phyloP scores from a whole-genome alignment of 1,140 invertebrate species.

The Scaptomyza montana region DNA sequence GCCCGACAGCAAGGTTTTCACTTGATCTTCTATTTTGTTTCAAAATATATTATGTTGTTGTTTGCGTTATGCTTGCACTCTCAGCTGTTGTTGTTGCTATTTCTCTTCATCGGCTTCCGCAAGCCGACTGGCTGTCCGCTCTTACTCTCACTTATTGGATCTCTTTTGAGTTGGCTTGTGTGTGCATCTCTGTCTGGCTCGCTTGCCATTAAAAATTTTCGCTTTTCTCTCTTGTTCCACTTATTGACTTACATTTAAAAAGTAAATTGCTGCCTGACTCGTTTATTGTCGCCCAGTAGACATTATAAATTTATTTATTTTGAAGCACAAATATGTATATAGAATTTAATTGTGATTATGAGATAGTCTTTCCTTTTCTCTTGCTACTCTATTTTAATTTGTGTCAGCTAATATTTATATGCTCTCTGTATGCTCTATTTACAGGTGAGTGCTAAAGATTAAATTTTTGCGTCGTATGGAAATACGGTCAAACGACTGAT shows the following conservation, averaged over 20 bases:
- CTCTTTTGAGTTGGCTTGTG: no score
- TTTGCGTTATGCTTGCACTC: constrained; percentile 18
- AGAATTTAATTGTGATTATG: constrained; percentile 25
- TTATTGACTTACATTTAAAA: no score
- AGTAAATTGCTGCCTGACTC: constrained; percentile 47
- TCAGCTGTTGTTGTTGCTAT: constrained; percentile 15
- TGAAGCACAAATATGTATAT: background rate
- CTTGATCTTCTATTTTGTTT: constrained; percentile 8
- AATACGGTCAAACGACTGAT: background rate
- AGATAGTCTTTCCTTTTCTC: constrained; percentile 5
- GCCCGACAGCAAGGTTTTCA: no score
- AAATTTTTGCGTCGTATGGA: background rate
- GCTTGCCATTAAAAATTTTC: no score
- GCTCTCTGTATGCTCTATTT: background rate
- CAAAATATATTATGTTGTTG: constrained; percentile 12
- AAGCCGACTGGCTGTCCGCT: constrained; percentile 12
- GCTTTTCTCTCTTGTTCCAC: no score
- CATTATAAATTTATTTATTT: background rate
- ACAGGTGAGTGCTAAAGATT: constrained; percentile 41
- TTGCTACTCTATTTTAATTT: background rate
- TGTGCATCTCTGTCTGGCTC: no score
- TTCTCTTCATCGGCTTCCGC: constrained; percentile 37
- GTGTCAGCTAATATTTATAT: no score
- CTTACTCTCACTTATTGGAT: background rate
- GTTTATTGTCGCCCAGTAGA: background rate